Evolutionary conservation across 1,140 invertebrate species (phyloP).

Genomic region (Drosophila obscura): DNA sequence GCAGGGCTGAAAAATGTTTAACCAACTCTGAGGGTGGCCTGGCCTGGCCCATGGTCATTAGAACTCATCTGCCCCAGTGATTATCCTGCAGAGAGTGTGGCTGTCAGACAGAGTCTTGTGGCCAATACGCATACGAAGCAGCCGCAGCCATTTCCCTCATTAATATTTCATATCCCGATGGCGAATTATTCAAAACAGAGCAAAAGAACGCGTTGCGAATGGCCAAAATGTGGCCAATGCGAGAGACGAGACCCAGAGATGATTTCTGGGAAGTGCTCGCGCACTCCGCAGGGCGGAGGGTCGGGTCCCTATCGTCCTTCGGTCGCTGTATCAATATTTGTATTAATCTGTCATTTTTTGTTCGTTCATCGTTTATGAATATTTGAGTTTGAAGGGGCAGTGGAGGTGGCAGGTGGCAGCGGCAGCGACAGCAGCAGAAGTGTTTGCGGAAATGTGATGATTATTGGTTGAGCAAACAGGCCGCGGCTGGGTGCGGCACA

Average conservation of each 20-base stretch:
- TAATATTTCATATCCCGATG: slow-evolving; percentile 77
- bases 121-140: slow-evolving; percentile 63
- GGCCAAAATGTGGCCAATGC: slow-evolving; percentile 58
- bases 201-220: slow-evolving; percentile 63
- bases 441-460: slow-evolving; percentile 80
- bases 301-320: slow-evolving; percentile 12
- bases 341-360: slow-evolving; percentile 78
- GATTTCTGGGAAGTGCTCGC: slow-evolving; percentile 27
- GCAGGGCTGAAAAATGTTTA: too few species aligned
- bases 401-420: slow-evolving; percentile 24
- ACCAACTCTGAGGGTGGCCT: too few species aligned
- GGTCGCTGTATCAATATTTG: slow-evolving; percentile 77
- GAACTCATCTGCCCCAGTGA: slow-evolving; percentile 27
- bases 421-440: slow-evolving; percentile 28
- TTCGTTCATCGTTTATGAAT: slow-evolving; percentile 70
- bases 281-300: neutral
- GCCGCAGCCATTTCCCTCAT: slow-evolving; percentile 51
- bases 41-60: too few species aligned
- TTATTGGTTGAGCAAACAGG: slow-evolving; percentile 72
- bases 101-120: neutral
- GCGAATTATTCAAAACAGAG: slow-evolving; percentile 79
- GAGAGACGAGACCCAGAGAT: neutral
- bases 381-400: slow-evolving; percentile 67
- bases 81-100: slow-evolving; percentile 44
- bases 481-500: neutral